A percentile compares a stretch with the other conserved stretches of the same genome.
These are phyloP conservation scores for Myrmophylax atrothorax DNA, from an alignment of 2,113 vertebrate species.

Conservation along the genomic window DNA sequence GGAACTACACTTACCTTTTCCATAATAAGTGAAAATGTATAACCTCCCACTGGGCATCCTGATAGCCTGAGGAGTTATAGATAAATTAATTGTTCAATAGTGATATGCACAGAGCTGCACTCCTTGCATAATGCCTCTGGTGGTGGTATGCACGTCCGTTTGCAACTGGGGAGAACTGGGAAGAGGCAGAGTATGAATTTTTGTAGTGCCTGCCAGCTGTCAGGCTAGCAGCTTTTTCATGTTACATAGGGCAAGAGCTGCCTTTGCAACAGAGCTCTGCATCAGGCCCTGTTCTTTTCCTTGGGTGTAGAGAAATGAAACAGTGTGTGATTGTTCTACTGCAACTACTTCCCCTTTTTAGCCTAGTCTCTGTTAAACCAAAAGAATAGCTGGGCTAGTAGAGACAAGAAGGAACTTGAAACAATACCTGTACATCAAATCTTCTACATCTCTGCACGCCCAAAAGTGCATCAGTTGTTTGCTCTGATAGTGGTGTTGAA, in stretches of 20 bases:
- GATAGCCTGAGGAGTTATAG: conserved; percentile 7
- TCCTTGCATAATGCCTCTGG: not conserved
- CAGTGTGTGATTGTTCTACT: not conserved
- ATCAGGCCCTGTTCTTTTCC: not conserved
- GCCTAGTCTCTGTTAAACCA: not conserved
- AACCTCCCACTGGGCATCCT: not conserved
- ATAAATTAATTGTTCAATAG: conserved; percentile 24
- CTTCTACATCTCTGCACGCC: not conserved
- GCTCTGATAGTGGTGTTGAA: not conserved
- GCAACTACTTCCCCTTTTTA: not conserved
- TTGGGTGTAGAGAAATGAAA: not conserved
- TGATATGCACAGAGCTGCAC: not conserved
- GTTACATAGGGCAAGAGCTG: not conserved
- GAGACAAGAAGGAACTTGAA: not conserved
- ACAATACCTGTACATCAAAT: not conserved
- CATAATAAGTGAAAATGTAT: conserved; percentile 21
- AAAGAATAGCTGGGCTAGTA: not conserved
- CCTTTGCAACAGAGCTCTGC: not conserved
- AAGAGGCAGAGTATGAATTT: not conserved
- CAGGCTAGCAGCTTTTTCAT: not conserved
- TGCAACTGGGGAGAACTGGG: not conserved
- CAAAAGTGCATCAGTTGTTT: not conserved
- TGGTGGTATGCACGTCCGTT: accelerated
- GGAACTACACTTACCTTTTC: not conserved
- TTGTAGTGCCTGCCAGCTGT: not conserved